These are phyloP conservation scores for Gonatopus flavifemur DNA, from an alignment of 1,140 invertebrate genomes.

Conservation along the genomic window DNA sequence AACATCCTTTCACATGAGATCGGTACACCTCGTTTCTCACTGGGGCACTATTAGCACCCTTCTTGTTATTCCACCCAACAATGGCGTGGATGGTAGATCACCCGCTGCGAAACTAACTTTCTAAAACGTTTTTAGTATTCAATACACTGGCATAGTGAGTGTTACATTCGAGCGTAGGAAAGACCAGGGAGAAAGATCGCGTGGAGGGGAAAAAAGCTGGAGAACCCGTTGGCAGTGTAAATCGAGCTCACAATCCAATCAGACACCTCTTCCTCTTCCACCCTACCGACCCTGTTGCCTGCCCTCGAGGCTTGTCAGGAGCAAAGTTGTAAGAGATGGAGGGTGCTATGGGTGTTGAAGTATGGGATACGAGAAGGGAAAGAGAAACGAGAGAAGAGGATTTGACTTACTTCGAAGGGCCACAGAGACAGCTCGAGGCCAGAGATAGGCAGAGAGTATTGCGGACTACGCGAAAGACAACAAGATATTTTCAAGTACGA, in stretches of 20 bases:
- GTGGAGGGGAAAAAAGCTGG: too few species aligned
- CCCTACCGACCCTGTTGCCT: conserved; percentile 5
- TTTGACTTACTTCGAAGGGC: conserved; percentile 8
- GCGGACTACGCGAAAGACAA: conserved; percentile 17
- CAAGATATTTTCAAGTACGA: conserved; percentile 44
- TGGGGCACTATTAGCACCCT: too few species aligned
- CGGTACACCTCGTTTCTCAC: too few species aligned
- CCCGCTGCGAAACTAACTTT: too few species aligned
- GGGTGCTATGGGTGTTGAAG: conserved; percentile 18
- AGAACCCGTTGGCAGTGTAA: conserved; percentile 46
- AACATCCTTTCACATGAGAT: too few species aligned
- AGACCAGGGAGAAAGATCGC: too few species aligned
- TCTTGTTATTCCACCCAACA: too few species aligned
- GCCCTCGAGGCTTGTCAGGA: conserved; percentile 18
- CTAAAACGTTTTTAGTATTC: too few species aligned
- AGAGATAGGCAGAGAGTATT: conserved; percentile 11
- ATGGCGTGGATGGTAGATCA: too few species aligned
- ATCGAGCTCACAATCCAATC: conserved; percentile 55
- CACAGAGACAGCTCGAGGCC: conserved; percentile 21
- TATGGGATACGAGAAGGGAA: not conserved
- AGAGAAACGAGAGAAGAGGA: not conserved
- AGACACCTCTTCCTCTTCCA: conserved; percentile 26
- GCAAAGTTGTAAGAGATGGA: too few species aligned
- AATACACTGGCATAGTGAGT: too few species aligned
- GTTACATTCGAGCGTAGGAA: too few species aligned